Evolutionary conservation across 1,140 invertebrate genomes (phyloP).

Genomic region (Papilio xuthus): DNA sequence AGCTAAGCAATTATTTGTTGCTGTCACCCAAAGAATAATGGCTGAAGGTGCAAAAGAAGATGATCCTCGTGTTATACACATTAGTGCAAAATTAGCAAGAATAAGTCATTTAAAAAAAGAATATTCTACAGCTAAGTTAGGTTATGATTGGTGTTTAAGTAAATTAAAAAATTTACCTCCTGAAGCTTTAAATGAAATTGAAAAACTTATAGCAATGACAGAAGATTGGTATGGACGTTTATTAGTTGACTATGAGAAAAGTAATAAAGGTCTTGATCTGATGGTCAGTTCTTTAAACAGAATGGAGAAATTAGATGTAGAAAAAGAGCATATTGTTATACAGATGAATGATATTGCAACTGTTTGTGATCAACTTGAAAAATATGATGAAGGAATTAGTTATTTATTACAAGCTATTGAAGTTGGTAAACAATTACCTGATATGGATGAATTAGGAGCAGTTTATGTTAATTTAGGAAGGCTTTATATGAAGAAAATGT

Average conservation of each 20-base stretch:
- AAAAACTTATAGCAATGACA: constrained; percentile 86
- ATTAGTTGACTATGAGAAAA: constrained; percentile 85
- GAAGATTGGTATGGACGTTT: constrained; percentile 92
- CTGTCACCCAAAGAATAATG: constrained; percentile 90
- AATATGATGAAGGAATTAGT: constrained; percentile 86
- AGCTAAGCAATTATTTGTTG: constrained; percentile 91
- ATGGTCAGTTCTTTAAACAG: constrained; percentile 87
- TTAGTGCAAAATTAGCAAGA: constrained; percentile 89
- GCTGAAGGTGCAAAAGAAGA: constrained; percentile 85
- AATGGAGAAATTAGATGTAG: constrained; percentile 85
- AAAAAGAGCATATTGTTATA: constrained; percentile 88
- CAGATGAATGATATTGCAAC: constrained; percentile 94
- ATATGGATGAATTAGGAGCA: constrained; percentile 86
- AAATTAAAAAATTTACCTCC: constrained; percentile 83
- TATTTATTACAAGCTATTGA: constrained; percentile 88
- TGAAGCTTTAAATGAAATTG: constrained; percentile 81
- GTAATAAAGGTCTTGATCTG: constrained; percentile 84
- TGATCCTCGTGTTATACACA: constrained; percentile 86
- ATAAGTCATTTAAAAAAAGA: constrained; percentile 85
- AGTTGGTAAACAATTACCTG: constrained; percentile 83
- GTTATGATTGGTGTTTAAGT: constrained; percentile 89
- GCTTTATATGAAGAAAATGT: constrained; percentile 87
- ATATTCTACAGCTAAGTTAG: constrained; percentile 85
- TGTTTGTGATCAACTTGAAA: constrained; percentile 85
- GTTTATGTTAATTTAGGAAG: constrained; percentile 93